A percentile compares a stretch with the other conserved stretches of the same genome.
These are phyloP conservation scores for Esox masquinongy DNA, from an alignment of 2,797 vertebrate genomes.

Conservation along the genomic window DNA sequence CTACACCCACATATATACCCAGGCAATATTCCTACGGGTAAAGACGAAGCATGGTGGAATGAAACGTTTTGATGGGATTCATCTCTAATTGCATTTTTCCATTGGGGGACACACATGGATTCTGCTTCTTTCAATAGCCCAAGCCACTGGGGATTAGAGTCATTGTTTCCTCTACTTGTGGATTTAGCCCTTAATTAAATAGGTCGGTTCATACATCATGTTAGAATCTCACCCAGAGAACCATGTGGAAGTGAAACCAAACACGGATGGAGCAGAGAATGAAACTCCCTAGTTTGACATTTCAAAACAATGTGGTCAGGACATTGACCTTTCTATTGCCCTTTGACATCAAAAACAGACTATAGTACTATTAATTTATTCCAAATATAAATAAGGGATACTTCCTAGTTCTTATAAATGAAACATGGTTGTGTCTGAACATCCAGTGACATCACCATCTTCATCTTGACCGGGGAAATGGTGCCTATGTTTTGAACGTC, in stretches of 20 bases:
- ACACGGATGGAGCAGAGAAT: slow-evolving; percentile 56
- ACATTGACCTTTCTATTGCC: slow-evolving; percentile 66
- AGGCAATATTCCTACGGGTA: background rate
- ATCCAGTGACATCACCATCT: slow-evolving; percentile 17
- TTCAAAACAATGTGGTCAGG: slow-evolving; percentile 74
- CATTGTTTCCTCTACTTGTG: slow-evolving; percentile 52
- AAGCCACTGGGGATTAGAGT: slow-evolving; percentile 65
- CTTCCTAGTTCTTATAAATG: background rate
- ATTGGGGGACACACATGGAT: background rate
- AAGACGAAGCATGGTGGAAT: background rate
- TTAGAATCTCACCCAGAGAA: slow-evolving; percentile 55
- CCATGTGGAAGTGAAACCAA: slow-evolving; percentile 37
- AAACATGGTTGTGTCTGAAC: background rate
- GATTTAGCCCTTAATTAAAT: slow-evolving; percentile 66
- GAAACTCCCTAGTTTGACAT: slow-evolving; percentile 59
- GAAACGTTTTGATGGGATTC: background rate
- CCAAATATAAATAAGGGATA: background rate
- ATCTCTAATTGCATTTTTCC: background rate
- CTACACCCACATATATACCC: background rate
- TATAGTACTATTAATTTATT: slow-evolving; percentile 36
- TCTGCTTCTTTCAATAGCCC: slow-evolving; percentile 51
- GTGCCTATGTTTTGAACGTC: slow-evolving; percentile 29
- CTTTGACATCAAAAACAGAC: background rate
- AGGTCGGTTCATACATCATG: slow-evolving; percentile 60
- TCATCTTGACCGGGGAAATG: slow-evolving; percentile 42